phyloP scores from a whole-genome alignment of 1,140 invertebrate genomes.

The Aphelinus certus region DNA sequence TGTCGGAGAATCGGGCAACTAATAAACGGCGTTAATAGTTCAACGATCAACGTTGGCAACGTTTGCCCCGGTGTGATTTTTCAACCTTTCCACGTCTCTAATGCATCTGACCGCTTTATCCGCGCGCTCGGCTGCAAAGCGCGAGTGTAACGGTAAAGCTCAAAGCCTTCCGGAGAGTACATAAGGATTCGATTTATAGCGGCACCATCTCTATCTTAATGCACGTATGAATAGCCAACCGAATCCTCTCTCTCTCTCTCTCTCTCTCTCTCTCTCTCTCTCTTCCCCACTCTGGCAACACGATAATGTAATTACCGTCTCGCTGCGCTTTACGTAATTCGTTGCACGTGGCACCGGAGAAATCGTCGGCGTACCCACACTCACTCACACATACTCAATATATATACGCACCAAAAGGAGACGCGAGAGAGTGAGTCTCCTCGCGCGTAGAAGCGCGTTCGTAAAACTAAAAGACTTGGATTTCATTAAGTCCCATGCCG shows the following conservation, averaged over 20 bases:
- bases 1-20: too few species aligned
- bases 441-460: background rate
- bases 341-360: slow-evolving; percentile 9
- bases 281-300: background rate
- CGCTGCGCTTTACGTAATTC: slow-evolving; percentile 14
- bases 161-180: too few species aligned
- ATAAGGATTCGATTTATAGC: background rate
- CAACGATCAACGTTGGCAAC: too few species aligned
- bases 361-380: background rate
- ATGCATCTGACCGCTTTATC: too few species aligned
- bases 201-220: slow-evolving; percentile 1
- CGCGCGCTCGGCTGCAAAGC: too few species aligned
- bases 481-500: slow-evolving; percentile 11
- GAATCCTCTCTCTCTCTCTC: background rate
- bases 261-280: too few species aligned
- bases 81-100: too few species aligned
- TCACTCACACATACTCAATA: background rate
- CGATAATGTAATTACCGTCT: slow-evolving; percentile 1
- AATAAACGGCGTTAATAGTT: too few species aligned
- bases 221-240: background rate
- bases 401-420: background rate
- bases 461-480: slow-evolving; percentile 2
- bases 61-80: too few species aligned
- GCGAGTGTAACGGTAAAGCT: too few species aligned
- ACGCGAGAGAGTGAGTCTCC: background rate